phyloP scores from a whole-genome alignment of 2,113 vertebrate genomes.

The Python bivittatus region DNA sequence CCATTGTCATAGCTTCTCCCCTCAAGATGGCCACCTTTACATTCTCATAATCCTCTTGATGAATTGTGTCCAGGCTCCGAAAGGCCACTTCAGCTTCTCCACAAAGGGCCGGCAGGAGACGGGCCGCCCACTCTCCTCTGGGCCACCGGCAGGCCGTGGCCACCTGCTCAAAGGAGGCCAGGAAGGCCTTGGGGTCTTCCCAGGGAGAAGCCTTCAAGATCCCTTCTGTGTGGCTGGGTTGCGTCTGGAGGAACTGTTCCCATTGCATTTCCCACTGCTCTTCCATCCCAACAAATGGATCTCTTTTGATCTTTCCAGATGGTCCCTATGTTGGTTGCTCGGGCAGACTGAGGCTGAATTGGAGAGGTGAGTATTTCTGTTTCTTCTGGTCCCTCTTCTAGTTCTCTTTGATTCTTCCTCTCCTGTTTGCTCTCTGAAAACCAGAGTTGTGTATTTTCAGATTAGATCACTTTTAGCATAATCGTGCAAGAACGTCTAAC shows the following conservation, averaged over 20 bases:
- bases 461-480: not conserved
- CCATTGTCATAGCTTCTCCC: not conserved
- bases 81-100: not conserved
- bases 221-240: not conserved
- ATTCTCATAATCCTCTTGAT: not conserved
- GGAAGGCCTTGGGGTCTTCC: not conserved
- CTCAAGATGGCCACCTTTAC: not conserved
- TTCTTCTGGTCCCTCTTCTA: not conserved
- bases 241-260: not conserved
- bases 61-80: not conserved
- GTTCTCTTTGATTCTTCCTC: not conserved
- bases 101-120: not conserved
- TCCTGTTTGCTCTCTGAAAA: not conserved
- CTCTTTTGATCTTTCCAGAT: not conserved
- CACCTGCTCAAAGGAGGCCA: not conserved
- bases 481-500: not conserved
- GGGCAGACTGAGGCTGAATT: not conserved
- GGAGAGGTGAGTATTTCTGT: not conserved
- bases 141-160: not conserved
- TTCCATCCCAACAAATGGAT: not conserved
- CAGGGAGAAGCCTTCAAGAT: not conserved
- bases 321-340: not conserved
- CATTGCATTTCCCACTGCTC: not conserved
- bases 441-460: not conserved
- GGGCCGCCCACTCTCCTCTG: not conserved